Percentiles rank a stretch among this genome's conserved stretches.
Evolutionary conservation across 1,140 invertebrate genomes (phyloP).

Genomic region (Halyomorpha halys): DNA sequence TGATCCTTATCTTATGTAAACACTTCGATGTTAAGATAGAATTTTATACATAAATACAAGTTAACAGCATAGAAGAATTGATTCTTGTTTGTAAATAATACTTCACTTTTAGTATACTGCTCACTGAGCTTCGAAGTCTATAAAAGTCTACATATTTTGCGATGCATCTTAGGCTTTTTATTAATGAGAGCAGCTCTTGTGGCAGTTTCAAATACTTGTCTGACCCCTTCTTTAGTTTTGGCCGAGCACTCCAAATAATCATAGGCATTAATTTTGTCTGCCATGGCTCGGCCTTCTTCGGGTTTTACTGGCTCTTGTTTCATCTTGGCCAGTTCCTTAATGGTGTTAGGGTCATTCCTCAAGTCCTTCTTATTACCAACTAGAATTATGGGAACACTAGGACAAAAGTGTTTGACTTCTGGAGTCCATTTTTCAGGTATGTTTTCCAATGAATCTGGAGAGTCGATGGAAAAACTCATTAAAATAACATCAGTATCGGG

Average conservation of each 20-base stretch:
- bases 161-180: constrained; percentile 29
- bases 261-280: constrained; percentile 98
- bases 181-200: constrained; percentile 95
- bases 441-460: constrained; percentile 92
- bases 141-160: constrained; percentile 4
- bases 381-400: constrained; percentile 93
- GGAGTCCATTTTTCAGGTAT: constrained; percentile 98
- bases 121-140: too few species aligned
- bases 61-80: too few species aligned
- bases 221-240: constrained; percentile 98
- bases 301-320: constrained; percentile 98
- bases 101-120: too few species aligned
- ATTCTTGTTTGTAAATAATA: too few species aligned
- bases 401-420: constrained; percentile 96
- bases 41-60: too few species aligned
- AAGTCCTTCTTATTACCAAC: constrained; percentile 96
- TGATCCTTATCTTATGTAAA: too few species aligned
- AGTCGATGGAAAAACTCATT: constrained; percentile 97
- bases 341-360: constrained; percentile 91
- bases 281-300: constrained; percentile 94
- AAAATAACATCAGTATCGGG: constrained; percentile 96
- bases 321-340: constrained; percentile 94
- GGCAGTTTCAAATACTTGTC: constrained; percentile 98
- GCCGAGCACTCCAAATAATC: constrained; percentile 99
- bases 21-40: too few species aligned